Percentiles rank a stretch among this genome's conserved stretches.
phyloP scores from a whole-genome alignment of 2,113 vertebrate species.

The Theropithecus gelada region DNA sequence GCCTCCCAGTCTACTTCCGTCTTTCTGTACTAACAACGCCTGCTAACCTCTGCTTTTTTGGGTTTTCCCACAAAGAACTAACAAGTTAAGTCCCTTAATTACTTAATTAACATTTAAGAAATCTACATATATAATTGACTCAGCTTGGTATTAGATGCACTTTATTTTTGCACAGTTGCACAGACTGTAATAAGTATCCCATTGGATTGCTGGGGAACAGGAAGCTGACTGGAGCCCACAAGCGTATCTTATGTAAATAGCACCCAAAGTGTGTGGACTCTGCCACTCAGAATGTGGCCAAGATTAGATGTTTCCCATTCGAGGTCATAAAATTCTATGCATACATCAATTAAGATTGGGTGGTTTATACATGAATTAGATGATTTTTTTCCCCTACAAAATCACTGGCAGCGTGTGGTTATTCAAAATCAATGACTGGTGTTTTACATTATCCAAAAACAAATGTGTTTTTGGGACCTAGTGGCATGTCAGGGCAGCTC shows the following conservation, averaged over 20 bases:
- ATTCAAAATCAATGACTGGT: background rate
- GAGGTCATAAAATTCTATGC: background rate
- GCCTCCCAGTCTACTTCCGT: background rate
- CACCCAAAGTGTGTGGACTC: background rate
- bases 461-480: background rate
- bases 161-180: background rate
- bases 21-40: background rate
- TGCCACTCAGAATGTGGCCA: background rate
- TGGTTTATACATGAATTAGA: background rate
- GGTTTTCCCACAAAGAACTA: background rate
- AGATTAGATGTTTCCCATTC: constrained; percentile 6
- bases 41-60: background rate
- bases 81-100: background rate
- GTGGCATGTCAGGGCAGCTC: background rate
- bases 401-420: background rate
- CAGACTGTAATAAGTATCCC: background rate
- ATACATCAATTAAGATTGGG: background rate
- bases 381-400: background rate
- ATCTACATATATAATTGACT: background rate
- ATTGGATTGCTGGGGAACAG: background rate
- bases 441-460: background rate
- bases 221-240: background rate
- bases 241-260: constrained; percentile 37
- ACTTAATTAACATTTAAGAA: background rate
- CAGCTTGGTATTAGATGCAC: background rate